These are phyloP conservation scores for Ferdinandea cuprea DNA, from an alignment of 2,888 invertebrate species.

Conservation along the genomic window DNA sequence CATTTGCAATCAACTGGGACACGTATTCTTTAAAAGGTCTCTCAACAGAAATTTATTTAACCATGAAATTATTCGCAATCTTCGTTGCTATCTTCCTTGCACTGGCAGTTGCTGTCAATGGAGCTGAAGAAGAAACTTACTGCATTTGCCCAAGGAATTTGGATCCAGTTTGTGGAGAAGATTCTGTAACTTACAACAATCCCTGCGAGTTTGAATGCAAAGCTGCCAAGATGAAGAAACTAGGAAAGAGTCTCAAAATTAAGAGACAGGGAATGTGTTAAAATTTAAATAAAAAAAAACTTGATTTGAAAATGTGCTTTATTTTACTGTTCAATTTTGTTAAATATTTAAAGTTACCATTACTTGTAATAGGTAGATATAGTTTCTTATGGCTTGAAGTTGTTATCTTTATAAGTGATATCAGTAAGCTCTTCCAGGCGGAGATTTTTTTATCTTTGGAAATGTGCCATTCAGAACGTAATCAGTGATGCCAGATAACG, in stretches of 20 bases:
- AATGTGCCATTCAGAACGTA: too few relatives aligned
- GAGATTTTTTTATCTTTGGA: too few relatives aligned
- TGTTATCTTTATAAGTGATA: too few relatives aligned
- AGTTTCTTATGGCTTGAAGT: too few relatives aligned
- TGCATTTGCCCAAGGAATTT: slow-evolving; percentile 76
- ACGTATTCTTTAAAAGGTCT: not conserved
- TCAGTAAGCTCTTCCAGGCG: too few relatives aligned
- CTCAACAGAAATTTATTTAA: not conserved
- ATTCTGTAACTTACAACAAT: slow-evolving; percentile 77
- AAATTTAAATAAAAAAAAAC: not conserved
- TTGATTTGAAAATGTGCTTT: too few relatives aligned
- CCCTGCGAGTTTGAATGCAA: slow-evolving; percentile 77
- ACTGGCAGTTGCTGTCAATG: slow-evolving; percentile 38
- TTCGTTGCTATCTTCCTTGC: slow-evolving; percentile 48
- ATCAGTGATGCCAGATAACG: too few relatives aligned
- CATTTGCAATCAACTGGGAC: not conserved
- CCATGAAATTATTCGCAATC: slow-evolving; percentile 58
- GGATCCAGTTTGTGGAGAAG: slow-evolving; percentile 76
- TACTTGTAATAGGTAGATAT: too few relatives aligned
- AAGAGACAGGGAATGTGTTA: slow-evolving; percentile 39
- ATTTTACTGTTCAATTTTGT: too few relatives aligned
- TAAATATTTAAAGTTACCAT: too few relatives aligned
- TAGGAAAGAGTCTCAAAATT: slow-evolving; percentile 21
- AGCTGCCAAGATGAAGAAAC: slow-evolving; percentile 19
- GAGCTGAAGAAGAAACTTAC: not conserved